Evolutionary conservation across 2,113 vertebrate genomes (phyloP), one percentile per base, ranked within the genome.

Genomic region (Erinaceus europaeus): DNA sequence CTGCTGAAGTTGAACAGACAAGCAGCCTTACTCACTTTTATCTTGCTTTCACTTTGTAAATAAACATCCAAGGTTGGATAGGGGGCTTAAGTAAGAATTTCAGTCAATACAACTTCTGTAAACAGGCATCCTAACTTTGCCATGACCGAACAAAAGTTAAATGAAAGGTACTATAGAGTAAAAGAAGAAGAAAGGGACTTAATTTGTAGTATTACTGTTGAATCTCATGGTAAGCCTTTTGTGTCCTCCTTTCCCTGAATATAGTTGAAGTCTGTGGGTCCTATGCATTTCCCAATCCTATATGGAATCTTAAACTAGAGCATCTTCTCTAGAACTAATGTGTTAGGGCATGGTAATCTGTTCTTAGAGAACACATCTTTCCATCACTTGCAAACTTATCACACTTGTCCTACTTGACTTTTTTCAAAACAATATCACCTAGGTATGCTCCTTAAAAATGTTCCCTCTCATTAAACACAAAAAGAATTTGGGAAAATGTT

Each of bases 381-480:
- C 18, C 62, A n/a, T 88, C 50, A 64, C 29, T 36, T 86, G 38
- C 32, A 78, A 62, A 88, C 40, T 85, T 75, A 92, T 36, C 11
- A 21, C 9, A 82, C 5, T n/a, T 52, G 38, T 57, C 40, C 12
- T 29, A 78, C 8, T 78, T 61, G 38, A 65, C n/a, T 29, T 92
- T 62, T 74, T 76, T 75, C 50, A 42, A 88, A 83, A 55, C 20
- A 77, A 46, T 65, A 93, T 53, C 27, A 80, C 25, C 34, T 40
- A 1, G 36, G 32, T 61, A 69, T 36, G 23, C 48, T 79, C 21
- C 57, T 83, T 90, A 32, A 89, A 86, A 89, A 42, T 46, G 23
- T 72, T 72, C 92, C 32, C 32, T 84, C 42, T 88, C 77, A 68
- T 42, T 90, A 92, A 89, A 84, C 9, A 86, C 23, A 2, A 88